Evolutionary conservation across 2,888 invertebrate species (phyloP), one percentile per base, ranked within the genome.

Genomic region (Microctonus aethiopoides): DNA sequence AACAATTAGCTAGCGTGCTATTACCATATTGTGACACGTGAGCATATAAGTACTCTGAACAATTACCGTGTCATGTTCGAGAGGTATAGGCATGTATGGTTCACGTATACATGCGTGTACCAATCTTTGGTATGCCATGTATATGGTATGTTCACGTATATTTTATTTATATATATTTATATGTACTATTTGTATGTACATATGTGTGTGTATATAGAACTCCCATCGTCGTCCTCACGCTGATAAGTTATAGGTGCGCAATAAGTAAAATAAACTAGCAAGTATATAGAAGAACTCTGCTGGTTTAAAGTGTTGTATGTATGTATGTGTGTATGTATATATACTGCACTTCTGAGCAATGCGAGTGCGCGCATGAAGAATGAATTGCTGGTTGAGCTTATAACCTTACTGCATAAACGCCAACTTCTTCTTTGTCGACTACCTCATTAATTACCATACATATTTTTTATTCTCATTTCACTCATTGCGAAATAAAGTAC

Each of bases 381-480:
- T 78, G 74, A 75, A 79, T 79, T 77, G 68, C 78, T 76, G 74
- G 76, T 62, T 66, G 72, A 73, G 70, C 73, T 65, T 70, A 75
- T 72, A 70, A 71, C 73, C 65, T 54, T 11, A 54, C 54, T 54
- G 54, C 54, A 54, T 26, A 54, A 54, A 26, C 54, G 24, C 26
- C 54, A 26, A 54, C 54, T 54, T 54, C 54, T 54, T 54, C 54
- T 54, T 54, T 54, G 54, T 54, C 26, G 54, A 54, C 54, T 54
- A 71, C 75, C 76, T 79, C 78, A 78, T 79, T 79, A 80, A 79
- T 79, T 79, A 80, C 72, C 70, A 74, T 77, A 41, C 34, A 26
- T 11, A 60, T 65, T 61, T 63, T 59, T 59, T 20, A 64, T 20
- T 20, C 7, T 46, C 16, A 46, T 46, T 46, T 46, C 11, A n/a